phyloP scores from a whole-genome alignment of 1,140 invertebrate species.

The Lordiphosa clarofinis region DNA sequence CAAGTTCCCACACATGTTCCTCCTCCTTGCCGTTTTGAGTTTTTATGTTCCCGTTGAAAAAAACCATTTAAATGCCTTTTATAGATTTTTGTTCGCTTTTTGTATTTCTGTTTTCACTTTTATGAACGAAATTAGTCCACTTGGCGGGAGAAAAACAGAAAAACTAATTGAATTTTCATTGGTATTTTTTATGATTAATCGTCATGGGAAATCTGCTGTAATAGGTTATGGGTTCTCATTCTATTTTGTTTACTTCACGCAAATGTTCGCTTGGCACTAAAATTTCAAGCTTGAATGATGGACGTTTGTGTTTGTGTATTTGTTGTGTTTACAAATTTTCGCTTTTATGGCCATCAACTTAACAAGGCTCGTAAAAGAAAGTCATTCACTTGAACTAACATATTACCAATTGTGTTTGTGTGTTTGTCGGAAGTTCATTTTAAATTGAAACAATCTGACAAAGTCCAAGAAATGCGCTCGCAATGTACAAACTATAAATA shows the following conservation, averaged over 20 bases:
- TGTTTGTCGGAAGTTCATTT: conserved; percentile 40
- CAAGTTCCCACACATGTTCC: conserved; percentile 29
- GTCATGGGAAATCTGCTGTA: conserved; percentile 57
- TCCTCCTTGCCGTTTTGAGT: conserved; percentile 17
- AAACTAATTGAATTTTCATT: conserved; percentile 73
- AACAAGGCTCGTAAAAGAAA: conserved; percentile 4
- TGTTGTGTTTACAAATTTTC: conserved; percentile 33
- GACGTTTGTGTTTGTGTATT: conserved; percentile 34
- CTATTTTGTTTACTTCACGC: conserved; percentile 45
- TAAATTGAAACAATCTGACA: conserved; percentile 47
- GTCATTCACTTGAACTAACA: conserved; percentile 21
- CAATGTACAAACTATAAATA: conserved; percentile 35
- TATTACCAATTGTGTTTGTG: conserved; percentile 27
- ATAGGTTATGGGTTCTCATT: conserved; percentile 26
- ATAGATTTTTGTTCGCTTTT: conserved; percentile 31
- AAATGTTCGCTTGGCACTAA: conserved; percentile 34
- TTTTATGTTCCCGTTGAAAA: conserved; percentile 41
- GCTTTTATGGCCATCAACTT: conserved; percentile 26
- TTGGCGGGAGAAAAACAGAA: conserved; percentile 24
- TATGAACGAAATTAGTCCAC: conserved; percentile 51
- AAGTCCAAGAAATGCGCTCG: conserved; percentile 27
- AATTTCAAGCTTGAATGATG: conserved; percentile 54
- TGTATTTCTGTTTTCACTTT: conserved; percentile 37
- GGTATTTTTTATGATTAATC: conserved; percentile 72
- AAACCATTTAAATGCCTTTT: conserved; percentile 54